A percentile compares a stretch with the other conserved stretches of the same genome.
phyloP scores from a whole-genome alignment of 2,797 vertebrate genomes.

The Acropternis orthonyx region DNA sequence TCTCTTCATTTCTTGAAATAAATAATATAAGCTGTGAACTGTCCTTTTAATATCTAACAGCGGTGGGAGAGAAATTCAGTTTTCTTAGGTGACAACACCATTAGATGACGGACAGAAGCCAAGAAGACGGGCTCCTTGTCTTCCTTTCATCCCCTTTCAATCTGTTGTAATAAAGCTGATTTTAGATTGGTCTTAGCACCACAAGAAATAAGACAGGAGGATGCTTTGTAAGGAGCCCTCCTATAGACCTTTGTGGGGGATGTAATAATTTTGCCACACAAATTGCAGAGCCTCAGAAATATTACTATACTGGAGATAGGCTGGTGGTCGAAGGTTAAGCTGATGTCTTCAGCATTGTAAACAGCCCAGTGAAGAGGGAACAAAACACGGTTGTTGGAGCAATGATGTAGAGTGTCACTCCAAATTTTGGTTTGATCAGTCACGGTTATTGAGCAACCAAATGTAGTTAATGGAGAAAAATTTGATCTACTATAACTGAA shows the following conservation, averaged over 20 bases:
- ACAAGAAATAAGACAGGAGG: neutral
- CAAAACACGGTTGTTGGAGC: neutral
- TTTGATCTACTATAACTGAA: neutral
- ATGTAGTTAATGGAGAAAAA: neutral
- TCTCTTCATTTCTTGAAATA: neutral
- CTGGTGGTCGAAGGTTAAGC: neutral
- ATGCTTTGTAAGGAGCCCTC: neutral
- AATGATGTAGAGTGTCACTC: no score
- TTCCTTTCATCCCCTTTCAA: neutral
- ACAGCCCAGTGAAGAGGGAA: neutral
- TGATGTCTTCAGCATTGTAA: neutral
- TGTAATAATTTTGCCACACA: neutral
- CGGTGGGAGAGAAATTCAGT: neutral
- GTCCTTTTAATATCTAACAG: neutral
- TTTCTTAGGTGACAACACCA: neutral
- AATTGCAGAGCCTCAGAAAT: neutral
- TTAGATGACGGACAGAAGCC: neutral
- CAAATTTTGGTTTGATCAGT: neutral
- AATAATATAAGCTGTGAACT: neutral
- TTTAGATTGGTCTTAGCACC: neutral
- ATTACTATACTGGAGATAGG: accelerated
- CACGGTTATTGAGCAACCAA: neutral
- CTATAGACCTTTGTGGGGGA: neutral
- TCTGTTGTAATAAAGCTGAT: neutral
- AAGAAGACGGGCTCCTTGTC: neutral